Conservation (phyloP, 2,888 invertebrate genomes). For the Andrena haemorrhoa region DNA sequence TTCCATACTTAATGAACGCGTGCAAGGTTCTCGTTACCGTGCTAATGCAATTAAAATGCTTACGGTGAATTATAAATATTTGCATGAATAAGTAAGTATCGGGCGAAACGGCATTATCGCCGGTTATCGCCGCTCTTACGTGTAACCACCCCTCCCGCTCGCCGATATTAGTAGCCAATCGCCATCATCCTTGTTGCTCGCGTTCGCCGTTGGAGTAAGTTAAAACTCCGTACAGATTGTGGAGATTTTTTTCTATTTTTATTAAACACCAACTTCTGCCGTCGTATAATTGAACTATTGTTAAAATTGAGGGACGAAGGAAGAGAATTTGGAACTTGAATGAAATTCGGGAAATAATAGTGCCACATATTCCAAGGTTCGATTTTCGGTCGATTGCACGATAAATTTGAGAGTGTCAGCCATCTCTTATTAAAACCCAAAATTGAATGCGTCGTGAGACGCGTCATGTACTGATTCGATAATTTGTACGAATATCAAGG, state of each 20-base stretch:
- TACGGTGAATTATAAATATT: conserved; percentile 66
- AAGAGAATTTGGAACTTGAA: too few species aligned
- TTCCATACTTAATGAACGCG: conserved; percentile 58
- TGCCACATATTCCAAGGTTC: too few species aligned
- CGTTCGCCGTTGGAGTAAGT: conserved; percentile 36
- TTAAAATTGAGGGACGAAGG: too few species aligned
- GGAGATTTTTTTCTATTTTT: neutral
- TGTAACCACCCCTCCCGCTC: conserved; percentile 29
- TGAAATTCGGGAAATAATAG: too few species aligned
- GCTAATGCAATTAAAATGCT: conserved; percentile 62
- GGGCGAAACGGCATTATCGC: conserved; percentile 46
- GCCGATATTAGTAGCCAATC: conserved; percentile 18
- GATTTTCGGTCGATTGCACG: too few species aligned
- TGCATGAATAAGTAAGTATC: conserved; percentile 64
- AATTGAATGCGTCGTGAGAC: too few species aligned
- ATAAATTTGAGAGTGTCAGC: too few species aligned
- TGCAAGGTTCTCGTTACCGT: conserved; percentile 56
- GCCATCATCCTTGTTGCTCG: conserved; percentile 32
- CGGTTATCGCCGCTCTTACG: conserved; percentile 57
- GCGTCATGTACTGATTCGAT: too few species aligned
- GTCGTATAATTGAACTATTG: too few species aligned
- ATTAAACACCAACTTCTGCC: too few species aligned
- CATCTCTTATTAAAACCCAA: too few species aligned
- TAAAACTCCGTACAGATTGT: conserved; percentile 21
- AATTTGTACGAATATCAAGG: too few species aligned